Base-by-base conservation (phyloP, 2,888 invertebrate genomes). In the Habroteleia sp. region DNA sequence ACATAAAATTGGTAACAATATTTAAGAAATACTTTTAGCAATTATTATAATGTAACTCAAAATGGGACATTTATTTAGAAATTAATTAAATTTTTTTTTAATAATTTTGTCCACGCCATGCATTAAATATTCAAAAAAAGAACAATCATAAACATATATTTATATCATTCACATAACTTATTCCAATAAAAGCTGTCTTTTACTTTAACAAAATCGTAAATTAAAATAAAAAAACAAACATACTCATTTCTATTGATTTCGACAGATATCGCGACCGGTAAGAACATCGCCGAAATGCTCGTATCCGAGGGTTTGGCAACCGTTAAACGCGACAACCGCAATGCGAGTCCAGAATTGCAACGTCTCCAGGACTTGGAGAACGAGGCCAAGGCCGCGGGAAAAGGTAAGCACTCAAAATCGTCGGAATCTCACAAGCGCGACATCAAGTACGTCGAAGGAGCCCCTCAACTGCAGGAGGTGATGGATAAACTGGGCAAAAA, bases 221-320 rank as follows among this genome's bases (percentile, higher is more conserved):
- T n/a, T n/a, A n/a, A n/a, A n/a, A n/a, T n/a, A n/a, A n/a, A n/a
- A n/a, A 84, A 39, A 39, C n/a, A 37, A 37, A 37, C 14, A 7
- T 37, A 2, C 5, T 20, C 2, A 20, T 20, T 20, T 5, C 2
- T 20, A 20, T 20, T 20, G 20, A 20, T 46, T 7, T 10, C 7
- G 16, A 2, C 82, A 90, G 92, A 92, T 84, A 87, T 86, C 10
- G 86, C 91, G 54, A 92, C 93, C 65, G 95, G 93, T 58, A 96
- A 97, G 83, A 99, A 97, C 87, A 91, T 99, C 31, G 94, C 95
- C 0, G 97, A 99, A 85, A 90, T 93, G 0, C 90, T 98, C 80
- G 93, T 99, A 1, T 91, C 94, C 0, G 98, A 98, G 89, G 99
- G 99, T 44, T 90, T 97, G 27, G 97, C 94, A 0, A 93, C 93